Base-by-base conservation (phyloP, 2,888 invertebrate species). In the Lasioglossum figueresi region DNA sequence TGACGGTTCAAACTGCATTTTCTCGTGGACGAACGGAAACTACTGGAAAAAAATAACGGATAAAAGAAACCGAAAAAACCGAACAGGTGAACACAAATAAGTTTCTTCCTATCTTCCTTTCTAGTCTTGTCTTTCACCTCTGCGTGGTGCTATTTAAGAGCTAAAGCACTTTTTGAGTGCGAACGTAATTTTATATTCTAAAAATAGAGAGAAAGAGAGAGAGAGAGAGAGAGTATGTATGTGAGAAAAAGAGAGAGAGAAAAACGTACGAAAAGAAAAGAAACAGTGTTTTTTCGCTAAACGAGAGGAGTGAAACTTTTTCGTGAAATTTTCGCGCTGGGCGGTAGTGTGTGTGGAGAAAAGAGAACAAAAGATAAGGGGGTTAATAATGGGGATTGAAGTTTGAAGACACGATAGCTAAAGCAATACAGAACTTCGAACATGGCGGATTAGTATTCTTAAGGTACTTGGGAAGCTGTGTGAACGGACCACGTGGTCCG, bases 41-140 rank as follows among this genome's bases (percentile, higher is more conserved):
- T 66, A 66, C 66, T 34, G 31, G 2, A 34, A 34, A 66, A 66
- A 34, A 31, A 14, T 1, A 66, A 66, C 66, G 19, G 31, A 59
- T 75, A 78, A 37, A 23, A 27, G 66, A 75, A 27, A 43, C 14
- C 19, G 43, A 79, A 59, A 76, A 71, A 59, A 74, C 45, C 19
- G 66, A 34, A 68, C 34, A 40, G 16, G 63, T 27, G 37, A 68
- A 68, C 68, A 68, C 14, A 59, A 79, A 66, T 81, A 85, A 31
- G 74, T 90, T 88, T 89, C 85, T 86, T 88, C 85, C 83, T 84
- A 87, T 80, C 84, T 90, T 90, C 76, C 84, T 88, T 87, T 90
- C 90, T 90, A 90, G 89, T 90, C 90, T 88, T 83, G 73, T 84
- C 86, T 90, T 90, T 89, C 80, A 85, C 86, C 89, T 88, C 80